phyloP scores from a whole-genome alignment of 1,140 invertebrate species.

The Drosophila neocordata region DNA sequence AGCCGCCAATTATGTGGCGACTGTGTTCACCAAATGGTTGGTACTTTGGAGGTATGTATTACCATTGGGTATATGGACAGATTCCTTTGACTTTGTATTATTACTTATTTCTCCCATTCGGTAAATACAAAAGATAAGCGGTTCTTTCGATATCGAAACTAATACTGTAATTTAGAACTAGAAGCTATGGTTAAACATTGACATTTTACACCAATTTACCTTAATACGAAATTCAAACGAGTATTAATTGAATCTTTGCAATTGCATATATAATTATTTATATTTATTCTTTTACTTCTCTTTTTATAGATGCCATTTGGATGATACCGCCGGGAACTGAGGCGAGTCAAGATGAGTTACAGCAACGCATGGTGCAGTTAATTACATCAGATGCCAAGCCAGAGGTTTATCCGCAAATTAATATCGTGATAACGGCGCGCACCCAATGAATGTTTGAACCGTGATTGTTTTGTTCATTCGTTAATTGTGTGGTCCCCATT shows the following conservation, averaged over 20 bases:
- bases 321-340: slow-evolving; percentile 76
- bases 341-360: slow-evolving; percentile 73
- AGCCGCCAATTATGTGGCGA: slow-evolving; percentile 91
- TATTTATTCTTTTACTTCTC: background rate
- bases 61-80: background rate
- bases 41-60: slow-evolving; percentile 90
- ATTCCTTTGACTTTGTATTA: too few species aligned
- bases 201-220: too few species aligned
- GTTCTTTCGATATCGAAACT: too few species aligned
- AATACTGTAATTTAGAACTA: too few species aligned
- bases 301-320: slow-evolving; percentile 65
- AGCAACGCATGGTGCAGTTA: slow-evolving; percentile 78
- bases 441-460: slow-evolving; percentile 64
- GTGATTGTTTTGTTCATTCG: background rate
- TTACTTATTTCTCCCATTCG: too few species aligned
- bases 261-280: background rate
- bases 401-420: slow-evolving; percentile 80
- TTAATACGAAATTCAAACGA: too few species aligned
- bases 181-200: too few species aligned
- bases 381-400: slow-evolving; percentile 70
- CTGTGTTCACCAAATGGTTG: slow-evolving; percentile 90
- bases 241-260: too few species aligned
- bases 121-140: too few species aligned
- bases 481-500: background rate
- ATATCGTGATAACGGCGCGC: slow-evolving; percentile 81